Conservation (phyloP, 2,113 vertebrate genomes). For the Brachyistius frenatus region DNA sequence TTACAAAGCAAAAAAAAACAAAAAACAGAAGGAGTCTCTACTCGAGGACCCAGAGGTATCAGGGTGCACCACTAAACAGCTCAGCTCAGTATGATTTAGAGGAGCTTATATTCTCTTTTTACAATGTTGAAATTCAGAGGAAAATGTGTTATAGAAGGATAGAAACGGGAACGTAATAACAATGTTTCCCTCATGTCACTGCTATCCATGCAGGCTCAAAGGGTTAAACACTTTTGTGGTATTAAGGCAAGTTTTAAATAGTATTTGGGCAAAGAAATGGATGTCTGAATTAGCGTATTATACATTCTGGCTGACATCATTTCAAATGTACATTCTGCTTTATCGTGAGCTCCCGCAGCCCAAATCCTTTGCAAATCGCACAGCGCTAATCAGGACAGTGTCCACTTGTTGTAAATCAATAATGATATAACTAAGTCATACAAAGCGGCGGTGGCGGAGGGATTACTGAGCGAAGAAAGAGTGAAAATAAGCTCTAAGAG, state of each 20-base stretch:
- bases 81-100: conserved; percentile 25
- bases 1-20: conserved; percentile 85
- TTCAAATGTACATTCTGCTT: conserved; percentile 45
- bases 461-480: conserved; percentile 78
- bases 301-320: conserved; percentile 37
- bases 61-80: conserved; percentile 33
- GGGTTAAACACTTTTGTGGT: conserved; percentile 7
- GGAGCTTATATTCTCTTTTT: conserved; percentile 41
- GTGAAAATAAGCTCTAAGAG: conserved; percentile 78
- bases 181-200: conserved; percentile 8
- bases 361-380: conserved; percentile 75
- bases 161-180: not conserved
- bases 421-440: conserved; percentile 80
- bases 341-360: conserved; percentile 34
- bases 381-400: conserved; percentile 72
- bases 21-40: conserved; percentile 50
- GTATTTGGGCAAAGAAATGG: not conserved
- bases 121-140: not conserved
- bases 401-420: conserved; percentile 83
- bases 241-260: conserved; percentile 27
- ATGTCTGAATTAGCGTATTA: conserved; percentile 29
- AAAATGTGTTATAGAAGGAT: not conserved
- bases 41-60: conserved; percentile 55
- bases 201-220: not conserved
- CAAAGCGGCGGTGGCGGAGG: conserved; percentile 64